Conservation (phyloP, 1,140 invertebrate genomes). For the Cyclina sinensis region DNA sequence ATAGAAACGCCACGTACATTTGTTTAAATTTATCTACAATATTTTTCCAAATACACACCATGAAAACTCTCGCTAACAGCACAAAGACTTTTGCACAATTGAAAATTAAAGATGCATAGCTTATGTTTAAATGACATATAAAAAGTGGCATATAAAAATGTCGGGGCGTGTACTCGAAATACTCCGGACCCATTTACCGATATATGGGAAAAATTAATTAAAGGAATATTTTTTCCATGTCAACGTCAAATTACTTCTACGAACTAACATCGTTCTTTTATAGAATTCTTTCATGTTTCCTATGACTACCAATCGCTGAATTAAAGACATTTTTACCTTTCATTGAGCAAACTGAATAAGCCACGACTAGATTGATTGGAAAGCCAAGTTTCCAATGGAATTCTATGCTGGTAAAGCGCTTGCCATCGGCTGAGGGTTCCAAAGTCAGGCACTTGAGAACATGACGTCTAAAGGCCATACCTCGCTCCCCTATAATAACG, state of each 20-base stretch:
- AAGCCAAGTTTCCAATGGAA: constrained; percentile 10
- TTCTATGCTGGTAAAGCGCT: constrained; percentile 22
- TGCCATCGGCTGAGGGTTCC: constrained; percentile 17
- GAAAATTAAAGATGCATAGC: constrained; percentile 58
- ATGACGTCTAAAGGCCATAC: constrained; percentile 22
- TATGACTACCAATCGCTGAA: constrained; percentile 38
- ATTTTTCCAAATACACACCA: too few species aligned
- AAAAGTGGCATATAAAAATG: constrained; percentile 31
- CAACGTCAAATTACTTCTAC: constrained; percentile 61
- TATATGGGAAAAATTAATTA: constrained; percentile 69
- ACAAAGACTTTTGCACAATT: constrained; percentile 39
- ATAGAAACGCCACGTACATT: too few species aligned
- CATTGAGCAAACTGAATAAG: constrained; percentile 62
- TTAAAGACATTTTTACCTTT: constrained; percentile 62
- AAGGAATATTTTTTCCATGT: constrained; percentile 63
- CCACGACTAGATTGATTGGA: constrained; percentile 1
- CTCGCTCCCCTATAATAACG: neutral
- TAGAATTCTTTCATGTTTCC: constrained; percentile 64
- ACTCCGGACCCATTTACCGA: constrained; percentile 34
- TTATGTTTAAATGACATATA: constrained; percentile 18
- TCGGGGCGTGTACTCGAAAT: constrained; percentile 37
- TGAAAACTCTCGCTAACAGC: too few species aligned
- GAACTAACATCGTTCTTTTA: neutral
- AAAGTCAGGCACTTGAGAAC: constrained; percentile 38
- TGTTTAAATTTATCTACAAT: too few species aligned